Evolutionary conservation across 2,113 vertebrate genomes (phyloP).

Genomic region (Dicrurus megarhynchus): DNA sequence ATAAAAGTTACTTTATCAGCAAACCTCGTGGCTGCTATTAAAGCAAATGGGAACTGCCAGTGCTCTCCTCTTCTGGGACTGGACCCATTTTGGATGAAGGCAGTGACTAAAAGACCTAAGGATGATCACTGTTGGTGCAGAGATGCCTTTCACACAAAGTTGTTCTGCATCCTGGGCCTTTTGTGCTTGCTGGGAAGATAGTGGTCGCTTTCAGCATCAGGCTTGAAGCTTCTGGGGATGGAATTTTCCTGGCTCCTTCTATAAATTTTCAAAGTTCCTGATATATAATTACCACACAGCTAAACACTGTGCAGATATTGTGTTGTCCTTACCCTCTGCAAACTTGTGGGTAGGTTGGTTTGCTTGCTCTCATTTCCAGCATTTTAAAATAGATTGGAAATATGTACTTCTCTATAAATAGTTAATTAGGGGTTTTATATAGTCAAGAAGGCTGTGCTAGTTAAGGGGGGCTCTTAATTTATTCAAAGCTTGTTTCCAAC

Average conservation of each 20-base stretch:
- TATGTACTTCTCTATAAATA: slow-evolving; percentile 41
- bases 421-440: neutral
- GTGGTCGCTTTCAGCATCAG: neutral
- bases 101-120: neutral
- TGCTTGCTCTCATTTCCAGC: slow-evolving; percentile 17
- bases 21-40: neutral
- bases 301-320: neutral
- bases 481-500: slow-evolving; percentile 28
- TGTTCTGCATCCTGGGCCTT: neutral
- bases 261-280: neutral
- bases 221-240: neutral
- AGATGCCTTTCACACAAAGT: neutral
- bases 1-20: neutral
- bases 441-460: neutral
- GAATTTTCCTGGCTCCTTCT: slow-evolving; percentile 11
- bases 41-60: neutral
- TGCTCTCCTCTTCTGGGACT: neutral
- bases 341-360: slow-evolving; percentile 29
- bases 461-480: neutral
- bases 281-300: neutral
- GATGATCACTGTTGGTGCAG: neutral
- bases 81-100: neutral
- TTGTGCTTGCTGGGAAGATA: neutral
- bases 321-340: neutral
- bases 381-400: slow-evolving; percentile 48